A percentile compares a stretch with the other conserved stretches of the same genome.
Evolutionary conservation across 2,113 vertebrate species (phyloP).

Genomic region (Equus przewalskii): DNA sequence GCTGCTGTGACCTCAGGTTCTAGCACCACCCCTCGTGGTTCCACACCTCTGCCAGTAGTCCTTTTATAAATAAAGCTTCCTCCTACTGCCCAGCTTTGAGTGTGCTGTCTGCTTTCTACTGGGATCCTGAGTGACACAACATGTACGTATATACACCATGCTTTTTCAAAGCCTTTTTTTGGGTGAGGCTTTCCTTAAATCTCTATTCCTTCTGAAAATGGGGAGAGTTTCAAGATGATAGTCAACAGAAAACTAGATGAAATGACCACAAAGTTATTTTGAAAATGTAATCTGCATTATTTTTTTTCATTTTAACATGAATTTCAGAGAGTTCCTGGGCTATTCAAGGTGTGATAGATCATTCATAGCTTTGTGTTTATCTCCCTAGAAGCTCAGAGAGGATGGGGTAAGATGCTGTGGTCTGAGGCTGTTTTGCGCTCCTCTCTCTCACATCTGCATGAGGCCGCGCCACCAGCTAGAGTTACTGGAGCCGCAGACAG

Average conservation of each 20-base stretch:
- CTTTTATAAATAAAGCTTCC: not conserved
- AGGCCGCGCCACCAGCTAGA: not conserved
- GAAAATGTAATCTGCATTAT: not conserved
- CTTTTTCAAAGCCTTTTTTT: not conserved
- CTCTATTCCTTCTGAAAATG: slow-evolving; percentile 47
- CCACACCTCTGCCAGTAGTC: not conserved
- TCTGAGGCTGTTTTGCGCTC: not conserved
- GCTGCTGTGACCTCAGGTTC: not conserved
- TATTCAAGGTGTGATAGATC: not conserved
- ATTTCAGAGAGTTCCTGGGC: not conserved
- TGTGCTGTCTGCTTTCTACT: not conserved
- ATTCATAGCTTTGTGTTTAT: not conserved
- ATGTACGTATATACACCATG: not conserved
- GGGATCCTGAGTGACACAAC: not conserved
- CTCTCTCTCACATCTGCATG: not conserved
- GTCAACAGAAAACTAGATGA: not conserved
- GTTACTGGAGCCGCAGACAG: not conserved
- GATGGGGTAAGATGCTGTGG: not conserved
- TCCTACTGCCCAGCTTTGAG: not conserved
- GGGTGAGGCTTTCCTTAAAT: not conserved
- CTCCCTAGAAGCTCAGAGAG: not conserved
- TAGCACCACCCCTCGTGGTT: not conserved
- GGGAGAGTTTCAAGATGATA: not conserved
- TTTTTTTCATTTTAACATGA: slow-evolving; percentile 27
- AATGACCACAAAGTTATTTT: slow-evolving; percentile 37